Conservation (phyloP, 2,113 vertebrate genomes). For the Talpa occidentalis region DNA sequence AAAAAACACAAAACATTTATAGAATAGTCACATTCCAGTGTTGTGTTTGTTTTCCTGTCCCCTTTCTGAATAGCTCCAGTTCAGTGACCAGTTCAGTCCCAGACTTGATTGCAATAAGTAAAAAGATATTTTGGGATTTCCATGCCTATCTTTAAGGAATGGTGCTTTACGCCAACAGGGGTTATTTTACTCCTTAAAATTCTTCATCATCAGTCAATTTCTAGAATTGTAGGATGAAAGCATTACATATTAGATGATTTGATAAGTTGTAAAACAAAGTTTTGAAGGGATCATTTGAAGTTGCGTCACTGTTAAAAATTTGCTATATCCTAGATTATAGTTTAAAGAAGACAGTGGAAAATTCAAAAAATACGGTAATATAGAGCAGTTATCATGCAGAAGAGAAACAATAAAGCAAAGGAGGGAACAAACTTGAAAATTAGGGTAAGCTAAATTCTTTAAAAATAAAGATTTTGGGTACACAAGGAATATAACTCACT, state of each 20-base stretch:
- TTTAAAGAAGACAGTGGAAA: slow-evolving; percentile 59
- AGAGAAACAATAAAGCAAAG: slow-evolving; percentile 52
- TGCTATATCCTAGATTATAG: background rate
- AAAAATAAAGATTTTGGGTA: slow-evolving; percentile 65
- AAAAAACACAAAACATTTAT: slow-evolving; percentile 13
- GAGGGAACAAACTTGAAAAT: slow-evolving; percentile 29
- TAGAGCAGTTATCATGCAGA: slow-evolving; percentile 71
- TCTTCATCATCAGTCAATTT: slow-evolving; percentile 7
- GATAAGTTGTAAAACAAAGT: slow-evolving; percentile 53
- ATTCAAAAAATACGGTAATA: slow-evolving; percentile 49
- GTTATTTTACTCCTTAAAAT: slow-evolving; percentile 51
- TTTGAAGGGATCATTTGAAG: slow-evolving; percentile 28
- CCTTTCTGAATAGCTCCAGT: slow-evolving; percentile 44
- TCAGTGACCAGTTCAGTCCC: slow-evolving; percentile 46
- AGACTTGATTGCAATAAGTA: background rate
- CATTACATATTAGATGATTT: slow-evolving; percentile 40
- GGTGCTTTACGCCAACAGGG: background rate
- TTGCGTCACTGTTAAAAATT: slow-evolving; percentile 60
- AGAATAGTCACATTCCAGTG: slow-evolving; percentile 23
- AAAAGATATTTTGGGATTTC: slow-evolving; percentile 34
- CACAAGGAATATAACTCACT: slow-evolving; percentile 88
- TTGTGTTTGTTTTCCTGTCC: slow-evolving; percentile 19
- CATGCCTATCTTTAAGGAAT: slow-evolving; percentile 53
- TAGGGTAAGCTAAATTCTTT: slow-evolving; percentile 45
- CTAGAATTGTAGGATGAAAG: slow-evolving; percentile 56